phyloP scores from a whole-genome alignment of 2,113 vertebrate genomes.

The Misgurnus mizolepis region DNA sequence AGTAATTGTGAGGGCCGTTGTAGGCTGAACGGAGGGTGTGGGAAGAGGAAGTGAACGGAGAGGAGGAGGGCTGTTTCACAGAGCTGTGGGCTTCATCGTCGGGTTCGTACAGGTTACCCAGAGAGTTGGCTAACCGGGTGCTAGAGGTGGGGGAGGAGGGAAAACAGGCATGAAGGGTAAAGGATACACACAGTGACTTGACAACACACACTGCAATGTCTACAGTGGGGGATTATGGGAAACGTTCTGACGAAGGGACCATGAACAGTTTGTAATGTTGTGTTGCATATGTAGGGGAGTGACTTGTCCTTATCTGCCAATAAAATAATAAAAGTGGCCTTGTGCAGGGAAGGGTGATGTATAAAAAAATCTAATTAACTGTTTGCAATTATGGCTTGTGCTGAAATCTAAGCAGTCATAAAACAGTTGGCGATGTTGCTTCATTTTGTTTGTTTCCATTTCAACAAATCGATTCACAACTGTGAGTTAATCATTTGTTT shows the following conservation, averaged over 20 bases:
- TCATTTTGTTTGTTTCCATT: no score
- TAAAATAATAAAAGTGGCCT: no score
- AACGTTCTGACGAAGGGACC: not conserved
- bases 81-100: conserved; percentile 75
- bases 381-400: no score
- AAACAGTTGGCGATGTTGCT: no score
- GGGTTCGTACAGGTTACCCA: conserved; percentile 84
- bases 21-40: conserved; percentile 67
- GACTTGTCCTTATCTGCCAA: no score
- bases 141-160: conserved; percentile 63
- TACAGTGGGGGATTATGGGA: not conserved
- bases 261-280: not conserved
- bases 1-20: conserved; percentile 70
- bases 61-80: conserved; percentile 62
- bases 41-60: conserved; percentile 56
- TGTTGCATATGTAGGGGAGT: no score
- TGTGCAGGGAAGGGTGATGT: no score
- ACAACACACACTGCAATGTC: conserved; percentile 6
- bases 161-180: conserved; percentile 42
- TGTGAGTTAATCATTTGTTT: no score
- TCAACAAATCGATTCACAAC: no score
- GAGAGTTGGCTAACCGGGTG: conserved; percentile 91
- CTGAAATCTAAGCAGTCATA: no score
- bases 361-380: no score
- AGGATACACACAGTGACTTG: not conserved